A percentile compares a stretch with the other conserved stretches of the same genome.
phyloP scores from a whole-genome alignment of 2,888 invertebrate species.

The Drosophila multiciliata region DNA sequence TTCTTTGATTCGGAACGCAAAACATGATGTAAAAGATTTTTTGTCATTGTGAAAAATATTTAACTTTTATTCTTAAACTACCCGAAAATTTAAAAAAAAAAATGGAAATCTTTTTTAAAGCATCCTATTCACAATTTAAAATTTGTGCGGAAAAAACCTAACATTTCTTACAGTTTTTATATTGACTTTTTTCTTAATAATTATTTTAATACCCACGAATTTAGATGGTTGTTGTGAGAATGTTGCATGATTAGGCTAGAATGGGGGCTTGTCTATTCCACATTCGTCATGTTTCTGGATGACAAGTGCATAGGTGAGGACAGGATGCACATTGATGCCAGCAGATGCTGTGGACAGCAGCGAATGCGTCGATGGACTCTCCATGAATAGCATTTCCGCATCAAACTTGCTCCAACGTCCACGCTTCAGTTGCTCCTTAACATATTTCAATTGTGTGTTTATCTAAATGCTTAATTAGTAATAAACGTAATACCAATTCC shows the following conservation, averaged over 20 bases:
- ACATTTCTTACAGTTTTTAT: not conserved
- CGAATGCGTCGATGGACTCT: constrained; percentile 66
- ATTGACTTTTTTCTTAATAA: not conserved
- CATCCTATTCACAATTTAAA: not conserved
- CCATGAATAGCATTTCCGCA: constrained; percentile 68
- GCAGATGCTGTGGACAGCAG: constrained; percentile 62
- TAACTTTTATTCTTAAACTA: not conserved
- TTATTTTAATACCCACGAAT: not conserved
- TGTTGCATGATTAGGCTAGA: constrained; percentile 3
- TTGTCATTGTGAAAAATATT: constrained; percentile 26
- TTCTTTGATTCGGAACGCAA: not conserved
- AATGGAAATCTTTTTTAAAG: not conserved
- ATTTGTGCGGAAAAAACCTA: not conserved
- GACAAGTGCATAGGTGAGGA: constrained; percentile 68
- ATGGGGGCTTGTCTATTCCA: constrained; percentile 66
- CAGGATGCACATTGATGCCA: constrained; percentile 56
- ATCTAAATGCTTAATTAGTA: constrained; percentile 37
- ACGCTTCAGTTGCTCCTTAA: constrained; percentile 59
- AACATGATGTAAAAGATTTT: constrained; percentile 10
- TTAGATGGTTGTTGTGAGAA: not conserved
- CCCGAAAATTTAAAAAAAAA: not conserved
- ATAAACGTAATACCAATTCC: not conserved
- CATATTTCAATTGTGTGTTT: constrained; percentile 70
- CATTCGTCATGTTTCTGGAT: constrained; percentile 70
- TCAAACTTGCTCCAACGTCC: constrained; percentile 71